Base-by-base conservation (phyloP, 2,113 vertebrate genomes). In the Amphiprion percula region DNA sequence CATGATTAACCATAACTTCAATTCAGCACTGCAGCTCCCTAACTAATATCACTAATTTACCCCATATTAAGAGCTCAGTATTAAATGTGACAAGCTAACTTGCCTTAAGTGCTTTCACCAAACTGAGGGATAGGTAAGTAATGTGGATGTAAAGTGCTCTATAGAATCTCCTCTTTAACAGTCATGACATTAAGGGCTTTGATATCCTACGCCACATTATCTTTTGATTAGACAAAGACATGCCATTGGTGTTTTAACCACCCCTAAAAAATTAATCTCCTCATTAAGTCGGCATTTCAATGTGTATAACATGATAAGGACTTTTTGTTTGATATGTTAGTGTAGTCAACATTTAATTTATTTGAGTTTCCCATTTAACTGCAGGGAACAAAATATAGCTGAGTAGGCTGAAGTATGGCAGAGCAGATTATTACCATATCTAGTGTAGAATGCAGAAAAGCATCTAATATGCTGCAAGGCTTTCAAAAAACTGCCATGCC, bases 21-120 rank as follows among this genome's bases (percentile, higher is more conserved):
- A 8, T 56, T 47, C 26, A 50, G 19, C 16, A n/a, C 62, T 54
- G 26, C 41, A n/a, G 21, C 26, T 68, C 21, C 52, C 30, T 23
- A 58, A 52, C 79, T 65, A 33, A 71, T 55, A 66, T 50, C 11
- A n/a, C 21, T 52, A 23, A 64, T 54, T 65, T 46, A 54, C n/a
- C 23, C 44, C 46, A 26, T 23, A 46, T 59, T 64, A 47, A 60
- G 53, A 76, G 44, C 66, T 52, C 12, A 47, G 53, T 53, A 60
- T 60, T 52, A 47, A 47, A 65, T 66, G 9, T 60, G 21, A 66
- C 41, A 52, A 50, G 71, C 28, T n/a, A 47, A 61, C 49, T 56
- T 39, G 16, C 39, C 23, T 58, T 62, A 26, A 60, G 54, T 54
- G 69, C 37, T 37, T 54, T 37, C 52, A 1, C 24, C 54, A 46